Evolutionary conservation across 2,797 vertebrate genomes (phyloP).

Genomic region (Danio jaintianensis): DNA sequence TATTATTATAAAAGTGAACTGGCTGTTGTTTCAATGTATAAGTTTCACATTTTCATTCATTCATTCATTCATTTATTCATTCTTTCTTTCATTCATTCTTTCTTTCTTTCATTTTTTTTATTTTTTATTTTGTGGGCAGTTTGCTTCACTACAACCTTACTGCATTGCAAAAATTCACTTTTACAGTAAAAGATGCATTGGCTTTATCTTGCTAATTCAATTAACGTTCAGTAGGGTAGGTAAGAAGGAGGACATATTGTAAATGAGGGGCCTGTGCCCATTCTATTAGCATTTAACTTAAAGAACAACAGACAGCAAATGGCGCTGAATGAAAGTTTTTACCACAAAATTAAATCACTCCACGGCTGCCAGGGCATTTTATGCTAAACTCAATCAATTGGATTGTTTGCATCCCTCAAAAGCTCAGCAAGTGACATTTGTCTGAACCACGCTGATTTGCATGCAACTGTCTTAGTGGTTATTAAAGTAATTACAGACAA

Average conservation of each 20-base stretch:
- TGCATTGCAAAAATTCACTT: slow-evolving; percentile 15
- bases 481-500: neutral
- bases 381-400: slow-evolving; percentile 41
- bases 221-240: slow-evolving; percentile 33
- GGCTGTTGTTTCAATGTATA: too few species aligned
- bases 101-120: too few species aligned
- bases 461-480: neutral
- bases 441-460: slow-evolving; percentile 23
- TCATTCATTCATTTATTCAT: too few species aligned
- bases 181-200: slow-evolving; percentile 22
- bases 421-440: slow-evolving; percentile 32
- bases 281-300: slow-evolving; percentile 15
- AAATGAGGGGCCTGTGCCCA: slow-evolving; percentile 32
- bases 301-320: neutral
- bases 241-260: slow-evolving; percentile 35
- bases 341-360: slow-evolving; percentile 23
- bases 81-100: too few species aligned
- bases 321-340: slow-evolving; percentile 17
- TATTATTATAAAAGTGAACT: too few species aligned
- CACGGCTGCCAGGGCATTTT: slow-evolving; percentile 8
- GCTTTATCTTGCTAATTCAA: slow-evolving; percentile 25
- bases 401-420: slow-evolving; percentile 34
- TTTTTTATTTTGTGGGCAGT: neutral
- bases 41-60: too few species aligned
- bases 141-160: neutral